Conservation (phyloP, 2,888 invertebrate species). For the Noctua comes region DNA sequence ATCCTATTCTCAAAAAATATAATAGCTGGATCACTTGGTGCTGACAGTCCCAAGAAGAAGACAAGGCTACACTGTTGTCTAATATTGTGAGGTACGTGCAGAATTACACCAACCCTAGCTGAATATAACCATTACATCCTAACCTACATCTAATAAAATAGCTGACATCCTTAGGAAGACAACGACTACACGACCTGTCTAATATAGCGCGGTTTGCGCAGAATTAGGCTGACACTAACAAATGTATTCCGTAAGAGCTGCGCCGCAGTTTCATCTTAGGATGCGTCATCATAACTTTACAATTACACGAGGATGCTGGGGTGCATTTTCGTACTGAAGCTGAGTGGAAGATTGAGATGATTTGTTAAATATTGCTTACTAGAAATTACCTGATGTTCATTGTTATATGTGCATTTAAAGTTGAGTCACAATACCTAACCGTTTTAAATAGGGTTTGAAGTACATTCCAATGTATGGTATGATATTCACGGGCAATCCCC, state of each 20-base stretch:
- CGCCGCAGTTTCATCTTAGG: constrained; percentile 1
- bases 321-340: neutral
- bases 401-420: neutral
- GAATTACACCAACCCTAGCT: neutral
- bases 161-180: constrained; percentile 1
- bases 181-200: constrained; percentile 16
- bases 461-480: neutral
- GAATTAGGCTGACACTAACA: constrained; percentile 43
- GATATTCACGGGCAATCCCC: neutral
- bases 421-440: neutral
- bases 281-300: constrained; percentile 36
- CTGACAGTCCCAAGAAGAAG: neutral
- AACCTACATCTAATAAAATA: neutral
- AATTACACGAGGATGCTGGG: neutral
- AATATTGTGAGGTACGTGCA: neutral
- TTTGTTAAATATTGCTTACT: neutral
- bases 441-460: neutral
- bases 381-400: neutral
- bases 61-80: neutral
- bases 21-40: too few relatives aligned
- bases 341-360: too few relatives aligned
- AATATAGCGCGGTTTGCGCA: constrained; percentile 19
- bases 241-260: constrained; percentile 32
- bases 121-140: neutral
- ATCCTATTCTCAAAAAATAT: neutral